Percentiles rank a stretch among this genome's conserved stretches.
Evolutionary conservation across 2,797 vertebrate genomes (phyloP).

Genomic region (Ptychobarbus kaznakovi): DNA sequence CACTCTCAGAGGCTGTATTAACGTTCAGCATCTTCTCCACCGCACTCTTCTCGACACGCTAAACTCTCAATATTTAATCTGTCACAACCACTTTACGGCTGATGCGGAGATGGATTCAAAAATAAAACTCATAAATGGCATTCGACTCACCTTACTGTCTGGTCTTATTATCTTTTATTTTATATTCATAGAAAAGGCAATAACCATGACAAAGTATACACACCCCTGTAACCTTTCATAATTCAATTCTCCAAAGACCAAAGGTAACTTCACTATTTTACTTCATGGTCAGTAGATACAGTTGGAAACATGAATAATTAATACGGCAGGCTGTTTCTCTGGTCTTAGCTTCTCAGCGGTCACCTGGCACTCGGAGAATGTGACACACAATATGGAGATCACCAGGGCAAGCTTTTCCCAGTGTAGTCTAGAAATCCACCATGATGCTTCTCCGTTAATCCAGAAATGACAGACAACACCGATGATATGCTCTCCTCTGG

Average conservation of each 20-base stretch:
- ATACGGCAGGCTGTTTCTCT: slow-evolving; percentile 1
- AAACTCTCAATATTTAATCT: slow-evolving; percentile 26
- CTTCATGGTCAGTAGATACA: neutral
- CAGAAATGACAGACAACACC: slow-evolving; percentile 62
- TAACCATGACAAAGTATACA: neutral
- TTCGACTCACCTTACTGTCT: slow-evolving; percentile 40
- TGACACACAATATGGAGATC: slow-evolving; percentile 31
- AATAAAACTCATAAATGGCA: slow-evolving; percentile 70
- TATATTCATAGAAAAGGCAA: slow-evolving; percentile 20
- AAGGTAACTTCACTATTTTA: neutral
- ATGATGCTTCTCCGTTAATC: slow-evolving; percentile 63
- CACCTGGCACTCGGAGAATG: slow-evolving; percentile 3
- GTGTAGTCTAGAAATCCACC: slow-evolving; percentile 64
- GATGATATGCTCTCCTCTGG: slow-evolving; percentile 66
- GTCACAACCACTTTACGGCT: slow-evolving; percentile 44
- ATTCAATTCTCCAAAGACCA: neutral
- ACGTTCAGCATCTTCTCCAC: slow-evolving; percentile 1
- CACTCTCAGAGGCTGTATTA: slow-evolving; percentile 13
- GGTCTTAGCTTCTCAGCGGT: neutral
- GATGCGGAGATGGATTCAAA: slow-evolving; percentile 61
- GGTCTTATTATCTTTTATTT: slow-evolving; percentile 5
- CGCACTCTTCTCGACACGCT: slow-evolving; percentile 15
- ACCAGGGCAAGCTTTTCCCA: slow-evolving; percentile 67
- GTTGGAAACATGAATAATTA: slow-evolving; percentile 32
- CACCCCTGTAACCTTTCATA: neutral